phyloP scores from a whole-genome alignment of 2,888 invertebrate species.

The Polydrusus tereticollis region DNA sequence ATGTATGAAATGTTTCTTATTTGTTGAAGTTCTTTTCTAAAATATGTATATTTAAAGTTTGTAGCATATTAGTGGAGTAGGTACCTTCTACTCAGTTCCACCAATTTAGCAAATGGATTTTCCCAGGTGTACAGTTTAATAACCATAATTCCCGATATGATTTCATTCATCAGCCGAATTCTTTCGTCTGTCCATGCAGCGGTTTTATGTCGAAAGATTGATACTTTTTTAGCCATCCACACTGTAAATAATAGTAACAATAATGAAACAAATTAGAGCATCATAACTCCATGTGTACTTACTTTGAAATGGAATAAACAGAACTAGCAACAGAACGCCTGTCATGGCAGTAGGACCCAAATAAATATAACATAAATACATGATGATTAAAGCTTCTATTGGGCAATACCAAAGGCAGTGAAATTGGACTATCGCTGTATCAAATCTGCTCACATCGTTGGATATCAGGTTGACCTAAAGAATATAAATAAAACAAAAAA shows the following conservation, averaged over 20 bases:
- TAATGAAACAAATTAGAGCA: neutral
- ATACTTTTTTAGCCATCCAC: constrained; percentile 58
- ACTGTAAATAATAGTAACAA: constrained; percentile 46
- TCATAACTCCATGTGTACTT: constrained; percentile 43
- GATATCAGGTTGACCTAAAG: constrained; percentile 40
- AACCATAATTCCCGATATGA: constrained; percentile 71
- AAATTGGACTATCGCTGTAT: constrained; percentile 81
- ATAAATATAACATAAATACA: constrained; percentile 67
- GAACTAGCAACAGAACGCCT: constrained; percentile 63
- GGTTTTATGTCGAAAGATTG: constrained; percentile 64
- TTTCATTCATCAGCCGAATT: constrained; percentile 77
- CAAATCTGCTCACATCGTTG: constrained; percentile 79
- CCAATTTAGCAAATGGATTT: constrained; percentile 49
- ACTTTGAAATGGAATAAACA: constrained; percentile 61
- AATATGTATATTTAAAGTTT: constrained; percentile 61
- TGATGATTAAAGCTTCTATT: constrained; percentile 70
- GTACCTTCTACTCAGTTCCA: constrained; percentile 47
- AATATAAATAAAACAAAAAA: neutral
- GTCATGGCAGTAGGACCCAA: constrained; percentile 63
- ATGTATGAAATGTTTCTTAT: constrained; percentile 75
- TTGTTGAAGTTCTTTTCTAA: constrained; percentile 78
- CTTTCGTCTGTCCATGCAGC: constrained; percentile 75
- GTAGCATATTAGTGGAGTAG: neutral
- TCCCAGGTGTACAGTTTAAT: constrained; percentile 57
- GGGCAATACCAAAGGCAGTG: constrained; percentile 85